Percentiles rank a stretch among this genome's conserved stretches.
These are phyloP conservation scores for Beris chalybata DNA, from an alignment of 2,888 invertebrate genomes.

Conservation along the genomic window DNA sequence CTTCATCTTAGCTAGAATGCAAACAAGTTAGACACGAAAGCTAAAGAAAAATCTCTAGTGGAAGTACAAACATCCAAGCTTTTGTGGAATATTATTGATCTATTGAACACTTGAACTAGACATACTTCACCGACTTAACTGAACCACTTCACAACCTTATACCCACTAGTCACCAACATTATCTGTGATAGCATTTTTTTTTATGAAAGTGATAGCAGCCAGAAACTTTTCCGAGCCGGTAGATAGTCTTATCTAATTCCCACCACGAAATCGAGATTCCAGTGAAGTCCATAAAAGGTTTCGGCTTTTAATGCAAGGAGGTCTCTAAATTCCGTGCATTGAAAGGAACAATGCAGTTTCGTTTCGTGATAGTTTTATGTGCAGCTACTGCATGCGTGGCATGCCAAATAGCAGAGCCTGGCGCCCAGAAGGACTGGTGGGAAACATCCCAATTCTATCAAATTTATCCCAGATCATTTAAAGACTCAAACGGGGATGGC, in stretches of 20 bases:
- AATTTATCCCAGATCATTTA: slow-evolving; percentile 74
- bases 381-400: background rate
- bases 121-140: too few species aligned
- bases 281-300: slow-evolving; percentile 2
- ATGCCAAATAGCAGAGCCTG: background rate
- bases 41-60: too few species aligned
- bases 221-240: slow-evolving; percentile 23
- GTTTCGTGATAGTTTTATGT: background rate
- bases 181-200: too few species aligned
- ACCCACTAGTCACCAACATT: too few species aligned
- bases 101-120: too few species aligned
- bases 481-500: slow-evolving; percentile 75
- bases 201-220: too few species aligned
- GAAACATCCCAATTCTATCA: slow-evolving; percentile 64
- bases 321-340: background rate
- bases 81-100: too few species aligned
- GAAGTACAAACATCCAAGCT: too few species aligned
- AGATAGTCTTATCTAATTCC: slow-evolving; percentile 39
- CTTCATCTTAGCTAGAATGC: too few species aligned
- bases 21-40: too few species aligned
- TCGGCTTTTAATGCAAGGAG: background rate
- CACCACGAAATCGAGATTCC: background rate
- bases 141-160: too few species aligned
- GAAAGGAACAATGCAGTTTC: background rate
- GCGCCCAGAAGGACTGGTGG: slow-evolving; percentile 44